Conservation (phyloP, 2,113 vertebrate species). For the Cyanoramphus novaezelandiae region DNA sequence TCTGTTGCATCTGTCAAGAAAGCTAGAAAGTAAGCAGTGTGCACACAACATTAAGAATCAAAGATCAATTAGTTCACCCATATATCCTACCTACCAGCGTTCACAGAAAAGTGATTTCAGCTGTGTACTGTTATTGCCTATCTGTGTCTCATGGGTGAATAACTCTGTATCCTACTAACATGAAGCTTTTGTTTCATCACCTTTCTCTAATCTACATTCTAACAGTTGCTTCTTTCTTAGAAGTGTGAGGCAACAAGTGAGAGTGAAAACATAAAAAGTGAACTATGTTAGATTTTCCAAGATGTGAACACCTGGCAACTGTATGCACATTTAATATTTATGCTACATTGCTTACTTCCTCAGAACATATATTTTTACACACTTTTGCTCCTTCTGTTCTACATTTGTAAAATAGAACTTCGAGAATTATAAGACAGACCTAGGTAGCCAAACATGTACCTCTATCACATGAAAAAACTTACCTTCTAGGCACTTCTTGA, state of each 20-base stretch:
- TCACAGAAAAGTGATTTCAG: background rate
- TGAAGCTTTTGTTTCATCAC: background rate
- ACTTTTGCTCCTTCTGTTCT: background rate
- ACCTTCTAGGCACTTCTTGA: background rate
- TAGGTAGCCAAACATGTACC: background rate
- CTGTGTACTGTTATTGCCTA: background rate
- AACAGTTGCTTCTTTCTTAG: background rate
- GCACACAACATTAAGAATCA: background rate
- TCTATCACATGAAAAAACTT: background rate
- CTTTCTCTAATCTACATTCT: background rate
- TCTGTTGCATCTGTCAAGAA: background rate
- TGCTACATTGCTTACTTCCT: background rate
- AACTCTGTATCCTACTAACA: background rate
- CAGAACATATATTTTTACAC: background rate
- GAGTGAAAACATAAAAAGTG: background rate
- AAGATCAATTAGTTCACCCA: background rate
- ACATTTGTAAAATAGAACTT: background rate
- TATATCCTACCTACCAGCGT: background rate
- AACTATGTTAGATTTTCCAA: background rate
- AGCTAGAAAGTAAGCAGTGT: background rate
- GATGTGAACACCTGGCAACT: background rate
- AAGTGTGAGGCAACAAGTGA: background rate
- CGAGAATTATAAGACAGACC: background rate
- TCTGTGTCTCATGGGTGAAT: fast-evolving
- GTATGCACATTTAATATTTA: background rate